Base-by-base conservation (phyloP, 2,888 invertebrate genomes). In the Cantharis flavilabris region DNA sequence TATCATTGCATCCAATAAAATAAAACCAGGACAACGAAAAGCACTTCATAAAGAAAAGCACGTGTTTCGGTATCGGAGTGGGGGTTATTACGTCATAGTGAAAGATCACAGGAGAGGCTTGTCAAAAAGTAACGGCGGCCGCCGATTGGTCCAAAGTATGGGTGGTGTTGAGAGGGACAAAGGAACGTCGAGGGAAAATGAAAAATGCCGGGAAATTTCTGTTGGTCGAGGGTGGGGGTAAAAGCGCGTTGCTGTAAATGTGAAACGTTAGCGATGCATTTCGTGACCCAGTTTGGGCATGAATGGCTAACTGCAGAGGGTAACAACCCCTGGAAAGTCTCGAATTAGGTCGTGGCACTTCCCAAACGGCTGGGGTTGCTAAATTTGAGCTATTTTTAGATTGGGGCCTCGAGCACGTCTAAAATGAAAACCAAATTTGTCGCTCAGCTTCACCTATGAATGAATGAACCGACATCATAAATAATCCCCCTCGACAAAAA, bases 271-370 rank as follows among this genome's bases (percentile, higher is more conserved):
- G 81, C 80, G 83, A 83, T 86, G 86, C 85, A 86, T 84, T 84
- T 83, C 84, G 84, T 85, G 87, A 87, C 87, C 86, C 80, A 86
- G 83, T 86, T 86, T 80, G 81, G 80, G 81, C 84, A 85, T 86
- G 86, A 86, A 86, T 86, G 86, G 83, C 83, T 84, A 67, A 83
- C 84, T 83, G 85, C 84, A 82, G 82, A 86, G 87, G 87, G 87
- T 86, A 86, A 86, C 87, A 87, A 87, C 87, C 88, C 88, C 84
- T 83, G 84, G 83, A 85, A 85, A 84, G 80, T 84, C 84, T 84
- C 82, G 84, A 87, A 86, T 85, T 86, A 82, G 86, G 86, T 86
- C 86, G 82, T 80, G 83, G 82, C 80, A 81, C 82, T 81, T 80
- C 79, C 82, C 80, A 73, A 79, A 80, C 78, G 78, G 77, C 79